phyloP scores from a whole-genome alignment of 2,888 invertebrate species.

The Tillus elongatus region DNA sequence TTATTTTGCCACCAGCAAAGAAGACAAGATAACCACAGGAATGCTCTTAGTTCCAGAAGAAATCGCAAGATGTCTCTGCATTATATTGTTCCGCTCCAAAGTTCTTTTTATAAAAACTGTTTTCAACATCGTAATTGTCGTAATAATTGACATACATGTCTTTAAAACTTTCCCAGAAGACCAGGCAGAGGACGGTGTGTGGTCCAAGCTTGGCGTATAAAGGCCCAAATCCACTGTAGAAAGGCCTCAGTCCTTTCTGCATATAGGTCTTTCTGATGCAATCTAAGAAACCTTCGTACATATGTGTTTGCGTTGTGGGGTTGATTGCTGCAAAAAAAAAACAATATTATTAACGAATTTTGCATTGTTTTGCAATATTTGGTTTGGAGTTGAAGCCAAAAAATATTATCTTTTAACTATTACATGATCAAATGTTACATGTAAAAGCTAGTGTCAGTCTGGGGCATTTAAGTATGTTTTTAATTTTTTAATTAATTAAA shows the following conservation, averaged over 20 bases:
- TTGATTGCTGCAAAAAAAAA: conserved; percentile 47
- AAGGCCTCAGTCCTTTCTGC: conserved; percentile 52
- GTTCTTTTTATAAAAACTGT: conserved; percentile 21
- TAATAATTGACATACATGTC: conserved; percentile 42
- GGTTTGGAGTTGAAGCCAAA: not conserved
- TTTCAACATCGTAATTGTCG: conserved; percentile 10
- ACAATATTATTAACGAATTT: not conserved
- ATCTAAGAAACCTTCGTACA: conserved; percentile 65
- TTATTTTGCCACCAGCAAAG: no score
- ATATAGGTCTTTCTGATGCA: conserved; percentile 52
- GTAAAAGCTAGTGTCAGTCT: no score
- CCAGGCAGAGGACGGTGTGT: conserved; percentile 75
- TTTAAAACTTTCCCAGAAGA: conserved; percentile 76
- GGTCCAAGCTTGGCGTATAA: conserved; percentile 82
- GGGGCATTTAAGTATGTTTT: no score
- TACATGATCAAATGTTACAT: not conserved
- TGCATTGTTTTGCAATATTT: no score
- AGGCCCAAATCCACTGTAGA: conserved; percentile 84
- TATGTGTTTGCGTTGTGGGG: conserved; percentile 46
- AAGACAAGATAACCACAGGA: no score
- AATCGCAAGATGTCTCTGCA: not conserved
- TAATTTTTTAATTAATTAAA: no score
- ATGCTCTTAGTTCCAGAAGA: not conserved
- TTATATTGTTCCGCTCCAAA: not conserved
- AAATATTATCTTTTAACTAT: not conserved